Percentiles rank a stretch among this genome's conserved stretches.
Conservation (phyloP, 2,113 vertebrate species). For the Tenebrosternarchus preto region DNA sequence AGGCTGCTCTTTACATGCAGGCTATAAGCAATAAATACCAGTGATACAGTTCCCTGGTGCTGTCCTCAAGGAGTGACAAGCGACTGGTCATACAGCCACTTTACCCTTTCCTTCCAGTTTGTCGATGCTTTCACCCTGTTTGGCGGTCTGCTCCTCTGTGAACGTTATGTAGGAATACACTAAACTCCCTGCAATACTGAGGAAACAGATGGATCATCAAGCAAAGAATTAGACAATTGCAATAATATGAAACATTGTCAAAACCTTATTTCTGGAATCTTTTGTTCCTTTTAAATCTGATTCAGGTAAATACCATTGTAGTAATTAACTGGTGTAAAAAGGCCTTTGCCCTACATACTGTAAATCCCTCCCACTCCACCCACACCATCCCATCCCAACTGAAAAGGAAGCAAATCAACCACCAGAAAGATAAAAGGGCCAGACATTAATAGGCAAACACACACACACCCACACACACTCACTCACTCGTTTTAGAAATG, state of each 20-base stretch:
- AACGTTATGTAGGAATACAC: slow-evolving; percentile 96
- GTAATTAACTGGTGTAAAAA: no score
- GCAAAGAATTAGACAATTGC: neutral
- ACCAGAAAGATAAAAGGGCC: no score
- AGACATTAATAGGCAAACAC: no score
- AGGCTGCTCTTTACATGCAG: slow-evolving; percentile 8
- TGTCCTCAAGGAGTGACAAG: neutral
- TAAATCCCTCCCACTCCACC: no score
- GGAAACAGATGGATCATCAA: slow-evolving; percentile 24
- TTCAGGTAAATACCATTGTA: no score
- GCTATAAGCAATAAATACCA: slow-evolving; percentile 6
- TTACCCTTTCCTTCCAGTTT: slow-evolving; percentile 57
- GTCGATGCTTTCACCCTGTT: slow-evolving; percentile 65
- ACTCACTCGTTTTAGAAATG: no score
- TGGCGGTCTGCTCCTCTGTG: slow-evolving; percentile 85
- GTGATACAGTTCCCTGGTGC: neutral
- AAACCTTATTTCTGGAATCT: neutral
- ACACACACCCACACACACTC: no score
- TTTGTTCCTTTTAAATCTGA: no score
- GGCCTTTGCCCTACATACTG: no score
- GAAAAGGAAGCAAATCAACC: no score
- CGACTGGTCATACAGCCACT: slow-evolving; percentile 48
- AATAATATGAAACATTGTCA: neutral
- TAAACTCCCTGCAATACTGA: slow-evolving; percentile 93
- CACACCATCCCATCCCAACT: no score